These are phyloP conservation scores for Rhizoglyphus robini DNA, from an alignment of 1,140 invertebrate genomes.

Conservation along the genomic window DNA sequence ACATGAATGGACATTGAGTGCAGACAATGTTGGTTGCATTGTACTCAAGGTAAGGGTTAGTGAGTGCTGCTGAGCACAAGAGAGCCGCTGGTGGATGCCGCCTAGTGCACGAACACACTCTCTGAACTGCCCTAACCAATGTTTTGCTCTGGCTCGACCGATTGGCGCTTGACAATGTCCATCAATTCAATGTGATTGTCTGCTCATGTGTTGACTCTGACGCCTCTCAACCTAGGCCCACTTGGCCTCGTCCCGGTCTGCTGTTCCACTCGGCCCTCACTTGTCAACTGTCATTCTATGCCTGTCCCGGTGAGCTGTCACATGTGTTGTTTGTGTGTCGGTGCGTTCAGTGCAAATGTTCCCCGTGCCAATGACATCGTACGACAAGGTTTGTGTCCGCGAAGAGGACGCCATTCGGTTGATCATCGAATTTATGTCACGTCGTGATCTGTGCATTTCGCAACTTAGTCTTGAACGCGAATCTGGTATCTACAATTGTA, in stretches of 20 bases:
- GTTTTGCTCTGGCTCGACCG: neutral
- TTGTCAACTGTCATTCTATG: neutral
- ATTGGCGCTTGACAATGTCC: no score
- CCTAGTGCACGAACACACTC: neutral
- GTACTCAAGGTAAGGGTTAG: no score
- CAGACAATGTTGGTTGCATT: no score
- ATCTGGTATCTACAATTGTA: slow-evolving; percentile 84
- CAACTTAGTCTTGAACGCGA: slow-evolving; percentile 84
- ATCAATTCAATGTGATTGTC: neutral
- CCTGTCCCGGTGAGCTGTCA: neutral
- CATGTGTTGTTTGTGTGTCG: no score
- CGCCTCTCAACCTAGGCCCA: no score
- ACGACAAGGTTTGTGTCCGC: slow-evolving; percentile 55
- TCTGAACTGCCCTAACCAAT: neutral
- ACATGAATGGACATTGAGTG: no score
- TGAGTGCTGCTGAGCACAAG: no score
- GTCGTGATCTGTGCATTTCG: slow-evolving; percentile 71
- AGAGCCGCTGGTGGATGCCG: no score
- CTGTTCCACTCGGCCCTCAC: no score
- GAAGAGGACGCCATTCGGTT: slow-evolving; percentile 84
- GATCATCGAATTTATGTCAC: slow-evolving; percentile 79
- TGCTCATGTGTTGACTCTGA: neutral
- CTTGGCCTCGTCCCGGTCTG: no score
- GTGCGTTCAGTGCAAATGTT: no score
- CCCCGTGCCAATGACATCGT: neutral